phyloP scores from a whole-genome alignment of 2,797 vertebrate species.

The Salarias fasciatus region DNA sequence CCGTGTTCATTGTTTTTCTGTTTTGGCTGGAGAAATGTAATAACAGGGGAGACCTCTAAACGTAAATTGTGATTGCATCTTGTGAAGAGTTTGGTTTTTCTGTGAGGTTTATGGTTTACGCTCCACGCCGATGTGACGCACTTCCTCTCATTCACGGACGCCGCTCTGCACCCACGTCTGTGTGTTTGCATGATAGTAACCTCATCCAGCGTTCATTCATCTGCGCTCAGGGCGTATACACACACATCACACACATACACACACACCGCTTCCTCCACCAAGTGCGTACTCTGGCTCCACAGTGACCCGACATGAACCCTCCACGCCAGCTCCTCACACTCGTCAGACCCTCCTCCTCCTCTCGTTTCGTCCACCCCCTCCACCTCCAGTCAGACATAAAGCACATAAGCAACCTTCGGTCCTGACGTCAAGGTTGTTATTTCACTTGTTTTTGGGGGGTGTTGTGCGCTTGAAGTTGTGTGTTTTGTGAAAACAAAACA shows the following conservation, averaged over 20 bases:
- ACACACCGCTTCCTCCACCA: conserved; percentile 26
- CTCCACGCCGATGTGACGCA: background rate
- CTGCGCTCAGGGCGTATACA: conserved; percentile 2
- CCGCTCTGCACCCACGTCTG: background rate
- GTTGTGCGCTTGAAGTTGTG: background rate
- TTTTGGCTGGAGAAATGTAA: too few species aligned
- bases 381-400: background rate
- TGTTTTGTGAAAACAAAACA: background rate
- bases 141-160: too few species aligned
- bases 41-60: too few species aligned
- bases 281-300: conserved; percentile 60
- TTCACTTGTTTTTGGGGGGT: background rate
- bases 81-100: background rate
- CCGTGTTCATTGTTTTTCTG: too few species aligned
- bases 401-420: too few species aligned
- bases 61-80: background rate
- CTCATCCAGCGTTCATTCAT: conserved; percentile 48
- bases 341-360: conserved; percentile 2
- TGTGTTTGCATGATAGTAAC: conserved; percentile 40
- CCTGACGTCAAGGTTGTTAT: conserved; percentile 19
- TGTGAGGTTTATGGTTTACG: background rate
- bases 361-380: conserved; percentile 6
- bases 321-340: conserved; percentile 34
- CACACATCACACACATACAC: conserved; percentile 6
- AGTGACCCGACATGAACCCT: conserved; percentile 24